Base-by-base conservation (phyloP, 2,888 invertebrate genomes). In the Sipha maydis region DNA sequence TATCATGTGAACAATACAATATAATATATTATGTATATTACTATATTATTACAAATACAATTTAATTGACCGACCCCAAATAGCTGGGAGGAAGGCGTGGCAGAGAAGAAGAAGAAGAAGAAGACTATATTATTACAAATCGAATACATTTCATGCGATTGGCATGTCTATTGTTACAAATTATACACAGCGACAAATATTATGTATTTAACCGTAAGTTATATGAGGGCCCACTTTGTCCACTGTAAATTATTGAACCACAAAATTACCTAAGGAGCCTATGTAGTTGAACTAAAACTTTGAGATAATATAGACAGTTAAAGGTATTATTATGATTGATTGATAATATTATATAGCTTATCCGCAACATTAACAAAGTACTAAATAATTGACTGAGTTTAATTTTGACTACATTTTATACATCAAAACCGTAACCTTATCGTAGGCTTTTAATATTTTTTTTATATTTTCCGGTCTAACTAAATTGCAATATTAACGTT, bases 261-360 rank as follows among this genome's bases (percentile, higher is more conserved):
- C 14, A 48, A 76, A 69, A 83, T 83, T 71, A 71, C 41, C 67
- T 69, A 31, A 31, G 48, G 41, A 31, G 34, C 14, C 41, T 48
- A 48, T 48, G 14, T 48, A 83, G 82, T 83, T 71, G 11, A 41
- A 21, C 82, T 7, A 17, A 82, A 83, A 83, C 82, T 83, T 83
- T 83, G 48, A 25, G 82, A 54, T 82, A 80, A 71, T 83, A 83
- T 80, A 69, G 41, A 69, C 67, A 80, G n/a, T 69, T 80, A 28
- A 69, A 28, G 67, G 48, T 48, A 71, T 31, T 71, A 71, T 69
- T 83, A 83, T 34, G 48, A 83, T 69, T 54, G 82, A 83, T 71
- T 83, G 48, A 83, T 61, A 54, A 41, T 83, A 71, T 48, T 83
- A 69, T 71, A 48, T 25, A 48, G 21, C 69, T 83, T 54, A 80